phyloP scores from a whole-genome alignment of 2,797 vertebrate genomes.

The Acrocephalus scirpaceus region DNA sequence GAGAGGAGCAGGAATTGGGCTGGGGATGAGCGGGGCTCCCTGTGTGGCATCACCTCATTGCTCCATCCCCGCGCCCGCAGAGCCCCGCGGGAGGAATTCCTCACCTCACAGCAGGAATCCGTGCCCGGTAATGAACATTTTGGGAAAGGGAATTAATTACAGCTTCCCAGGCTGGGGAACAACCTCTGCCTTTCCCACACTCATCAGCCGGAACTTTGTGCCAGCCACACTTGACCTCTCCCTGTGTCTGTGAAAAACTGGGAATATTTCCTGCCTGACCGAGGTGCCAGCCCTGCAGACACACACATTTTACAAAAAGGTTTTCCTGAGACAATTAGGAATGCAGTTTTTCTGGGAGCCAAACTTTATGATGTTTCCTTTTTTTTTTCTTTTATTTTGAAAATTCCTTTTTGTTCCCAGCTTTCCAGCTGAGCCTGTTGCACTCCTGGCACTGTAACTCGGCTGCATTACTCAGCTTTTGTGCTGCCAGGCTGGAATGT shows the following conservation, averaged over 20 bases:
- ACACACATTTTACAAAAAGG: not conserved
- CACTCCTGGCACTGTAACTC: not conserved
- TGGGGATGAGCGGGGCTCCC: rapidly evolving
- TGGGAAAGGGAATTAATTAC: slow-evolving; percentile 42
- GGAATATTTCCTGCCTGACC: slow-evolving; percentile 1
- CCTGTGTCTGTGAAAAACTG: not conserved
- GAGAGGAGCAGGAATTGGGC: not conserved
- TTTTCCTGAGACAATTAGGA: slow-evolving; percentile 22
- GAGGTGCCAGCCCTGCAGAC: no score
- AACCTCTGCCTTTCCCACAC: slow-evolving; percentile 25
- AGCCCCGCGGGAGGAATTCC: not conserved
- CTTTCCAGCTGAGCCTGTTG: slow-evolving; percentile 19
- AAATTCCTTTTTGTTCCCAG: not conserved
- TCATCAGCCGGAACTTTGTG: not conserved
- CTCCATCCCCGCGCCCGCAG: not conserved
- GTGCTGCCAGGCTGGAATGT: slow-evolving; percentile 35
- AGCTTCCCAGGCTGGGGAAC: slow-evolving; percentile 9
- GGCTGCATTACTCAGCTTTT: slow-evolving; percentile 38
- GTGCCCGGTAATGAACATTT: slow-evolving; percentile 7
- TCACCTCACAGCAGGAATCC: not conserved
- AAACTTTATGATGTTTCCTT: not conserved
- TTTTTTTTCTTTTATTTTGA: no score
- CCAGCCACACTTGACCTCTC: slow-evolving; percentile 1
- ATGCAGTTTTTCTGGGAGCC: not conserved
- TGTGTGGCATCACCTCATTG: not conserved